Evolutionary conservation across 1,140 invertebrate species (phyloP).

Genomic region (Ectropis grisescens): DNA sequence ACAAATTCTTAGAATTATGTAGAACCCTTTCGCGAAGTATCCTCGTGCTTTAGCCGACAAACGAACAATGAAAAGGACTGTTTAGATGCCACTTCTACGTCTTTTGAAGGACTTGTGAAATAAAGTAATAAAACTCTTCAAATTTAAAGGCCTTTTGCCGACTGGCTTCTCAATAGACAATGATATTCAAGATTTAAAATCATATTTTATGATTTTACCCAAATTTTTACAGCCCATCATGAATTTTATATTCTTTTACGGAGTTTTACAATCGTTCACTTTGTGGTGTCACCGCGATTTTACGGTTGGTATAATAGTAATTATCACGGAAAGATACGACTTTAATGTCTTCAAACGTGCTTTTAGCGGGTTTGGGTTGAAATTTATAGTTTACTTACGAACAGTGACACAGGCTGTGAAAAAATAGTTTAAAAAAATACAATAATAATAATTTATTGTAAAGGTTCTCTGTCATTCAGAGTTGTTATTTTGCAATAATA

Average conservation of each 20-base stretch:
- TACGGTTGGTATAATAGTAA: constrained; percentile 28
- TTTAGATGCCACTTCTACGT: constrained; percentile 22
- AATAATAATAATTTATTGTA: not conserved
- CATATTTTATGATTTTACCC: constrained; percentile 32
- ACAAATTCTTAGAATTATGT: constrained; percentile 14
- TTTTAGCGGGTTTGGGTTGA: constrained; percentile 8
- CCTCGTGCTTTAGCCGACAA: constrained; percentile 46
- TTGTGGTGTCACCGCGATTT: constrained; percentile 42
- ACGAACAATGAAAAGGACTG: too few species aligned
- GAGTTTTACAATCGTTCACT: constrained; percentile 19
- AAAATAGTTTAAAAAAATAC: not conserved
- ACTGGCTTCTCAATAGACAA: constrained; percentile 20
- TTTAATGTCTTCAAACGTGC: constrained; percentile 15
- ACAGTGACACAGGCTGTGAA: not conserved
- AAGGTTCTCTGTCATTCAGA: not conserved
- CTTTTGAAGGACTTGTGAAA: constrained; percentile 35
- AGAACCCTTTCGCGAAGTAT: constrained; percentile 34
- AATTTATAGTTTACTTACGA: not conserved
- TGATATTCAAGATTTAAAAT: constrained; percentile 41
- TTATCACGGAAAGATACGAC: constrained; percentile 20
- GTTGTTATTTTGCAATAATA: not conserved
- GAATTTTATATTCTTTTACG: constrained; percentile 17
- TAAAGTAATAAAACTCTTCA: constrained; percentile 39
- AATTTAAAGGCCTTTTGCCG: constrained; percentile 8
- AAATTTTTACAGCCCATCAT: constrained; percentile 22